Base-by-base conservation (phyloP, 35 echinoderm and acorn worm genomes). In the Amphiura filiformis region DNA sequence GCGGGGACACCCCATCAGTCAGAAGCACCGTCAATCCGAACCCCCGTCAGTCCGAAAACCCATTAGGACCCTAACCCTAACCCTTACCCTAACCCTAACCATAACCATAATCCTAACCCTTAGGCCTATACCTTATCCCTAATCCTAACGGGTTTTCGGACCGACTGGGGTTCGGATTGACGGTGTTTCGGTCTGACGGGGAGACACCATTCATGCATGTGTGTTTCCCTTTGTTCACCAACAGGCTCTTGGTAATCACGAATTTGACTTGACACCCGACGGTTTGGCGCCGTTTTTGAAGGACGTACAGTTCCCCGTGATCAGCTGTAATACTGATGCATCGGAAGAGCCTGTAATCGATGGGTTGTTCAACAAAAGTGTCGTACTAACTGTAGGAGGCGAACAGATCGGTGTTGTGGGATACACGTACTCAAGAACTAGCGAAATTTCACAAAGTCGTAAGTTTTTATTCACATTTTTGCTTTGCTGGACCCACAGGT, bases 221-320 rank as follows among this genome's bases (percentile, higher is more conserved):
- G n/a, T n/a, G n/a, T n/a, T n/a, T n/a, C n/a, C n/a, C n/a, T n/a
- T n/a, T n/a, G n/a, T n/a, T n/a, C n/a, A n/a, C n/a, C n/a, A n/a
- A n/a, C 86, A 94, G 92, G 81, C 92, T 12, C 42, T 94, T 26
- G 92, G 92, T 42, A 94, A 94, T 47, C 92, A 94, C 49, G 92
- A 94, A 77, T 94, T 94, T 76, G 92, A 94, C 57, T 56, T 61
- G 4, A 81, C 78, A 18, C 39, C 88, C 5, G 82, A 80, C 5
- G 87, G 87, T 18, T 56, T 94, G 41, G 33, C 12, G 30, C 32
- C 70, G 13, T 94, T 90, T 56, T 77, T 94, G 33, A 32, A 35
- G 12, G 86, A 89, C 83, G 39, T 89, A 22, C 81, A 75, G 18
- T 94, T 94, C 57, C 87, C 92, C 4, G 82, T 90, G 22, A 20